These are phyloP conservation scores for Hypolimnas misippus DNA, from an alignment of 2,888 invertebrate species.

Conservation along the genomic window DNA sequence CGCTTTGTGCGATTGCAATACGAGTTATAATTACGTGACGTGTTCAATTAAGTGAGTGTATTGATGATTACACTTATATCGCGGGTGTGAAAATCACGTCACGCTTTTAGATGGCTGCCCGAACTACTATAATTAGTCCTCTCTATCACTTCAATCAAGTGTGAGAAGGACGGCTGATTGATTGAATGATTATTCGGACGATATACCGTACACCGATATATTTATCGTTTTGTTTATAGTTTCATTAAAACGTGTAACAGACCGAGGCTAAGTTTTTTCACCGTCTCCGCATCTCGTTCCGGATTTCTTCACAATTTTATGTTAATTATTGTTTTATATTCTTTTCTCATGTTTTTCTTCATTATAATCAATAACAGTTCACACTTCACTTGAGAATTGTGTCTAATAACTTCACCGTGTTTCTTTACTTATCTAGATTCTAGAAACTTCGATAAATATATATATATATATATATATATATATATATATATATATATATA, in stretches of 20 bases:
- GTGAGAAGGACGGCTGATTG: conserved; percentile 41
- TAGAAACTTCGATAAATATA: conserved; percentile 1
- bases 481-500: too few relatives aligned
- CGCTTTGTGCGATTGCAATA: conserved; percentile 17
- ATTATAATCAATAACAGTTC: conserved; percentile 35
- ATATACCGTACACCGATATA: conserved; percentile 42
- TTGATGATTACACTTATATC: conserved; percentile 34
- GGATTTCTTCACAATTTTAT: conserved; percentile 36
- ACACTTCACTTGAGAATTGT: conserved; percentile 36
- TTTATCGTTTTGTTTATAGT: conserved; percentile 48
- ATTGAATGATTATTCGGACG: conserved; percentile 47
- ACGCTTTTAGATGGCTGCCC: conserved; percentile 42
- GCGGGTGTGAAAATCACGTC: conserved; percentile 48
- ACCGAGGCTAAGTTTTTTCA: conserved; percentile 45
- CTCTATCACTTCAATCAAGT: conserved; percentile 37
- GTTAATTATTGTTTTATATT: conserved; percentile 30
- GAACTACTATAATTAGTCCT: conserved; percentile 29
- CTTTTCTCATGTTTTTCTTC: conserved; percentile 26
- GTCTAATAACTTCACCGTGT: conserved; percentile 28
- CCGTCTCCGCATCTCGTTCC: conserved; percentile 34
- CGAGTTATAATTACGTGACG: conserved; percentile 14
- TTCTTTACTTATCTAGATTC: conserved; percentile 13
- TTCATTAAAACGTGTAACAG: conserved; percentile 47
- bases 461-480: not conserved
- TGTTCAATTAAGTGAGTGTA: conserved; percentile 27